phyloP scores from a whole-genome alignment of 2,797 vertebrate genomes.

The Sebastes hopkinsi region DNA sequence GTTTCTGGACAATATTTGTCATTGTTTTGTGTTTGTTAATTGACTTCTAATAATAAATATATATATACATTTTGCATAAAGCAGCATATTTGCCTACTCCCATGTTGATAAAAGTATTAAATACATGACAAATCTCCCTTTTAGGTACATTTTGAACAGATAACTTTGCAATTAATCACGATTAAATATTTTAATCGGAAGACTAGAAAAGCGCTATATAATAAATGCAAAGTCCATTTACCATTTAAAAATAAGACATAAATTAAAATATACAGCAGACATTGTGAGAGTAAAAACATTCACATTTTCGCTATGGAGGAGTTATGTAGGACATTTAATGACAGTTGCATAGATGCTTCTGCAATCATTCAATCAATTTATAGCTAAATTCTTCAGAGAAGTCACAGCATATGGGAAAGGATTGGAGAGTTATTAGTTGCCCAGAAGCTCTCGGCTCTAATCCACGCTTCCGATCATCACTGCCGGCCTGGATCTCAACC shows the following conservation, averaged over 20 bases:
- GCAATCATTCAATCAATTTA: background rate
- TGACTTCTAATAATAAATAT: no score
- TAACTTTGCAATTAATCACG: no score
- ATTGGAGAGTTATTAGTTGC: constrained; percentile 18
- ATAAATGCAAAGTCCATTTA: no score
- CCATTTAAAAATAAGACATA: background rate
- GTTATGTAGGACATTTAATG: background rate
- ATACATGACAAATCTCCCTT: no score
- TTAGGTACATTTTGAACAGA: no score
- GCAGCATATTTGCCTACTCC: no score
- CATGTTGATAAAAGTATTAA: no score
- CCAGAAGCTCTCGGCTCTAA: constrained; percentile 24
- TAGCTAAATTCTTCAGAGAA: background rate
- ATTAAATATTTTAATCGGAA: no score
- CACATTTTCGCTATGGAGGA: background rate
- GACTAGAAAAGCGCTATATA: no score
- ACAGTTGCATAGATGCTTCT: background rate
- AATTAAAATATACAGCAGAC: background rate
- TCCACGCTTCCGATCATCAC: constrained; percentile 5
- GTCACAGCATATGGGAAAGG: background rate
- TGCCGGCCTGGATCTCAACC: background rate
- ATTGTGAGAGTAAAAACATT: background rate
- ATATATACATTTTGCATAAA: no score
- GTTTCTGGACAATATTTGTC: no score
- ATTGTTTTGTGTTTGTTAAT: no score